Evolutionary conservation across 2,888 invertebrate species (phyloP).

Genomic region (Eupithecia insigniata): DNA sequence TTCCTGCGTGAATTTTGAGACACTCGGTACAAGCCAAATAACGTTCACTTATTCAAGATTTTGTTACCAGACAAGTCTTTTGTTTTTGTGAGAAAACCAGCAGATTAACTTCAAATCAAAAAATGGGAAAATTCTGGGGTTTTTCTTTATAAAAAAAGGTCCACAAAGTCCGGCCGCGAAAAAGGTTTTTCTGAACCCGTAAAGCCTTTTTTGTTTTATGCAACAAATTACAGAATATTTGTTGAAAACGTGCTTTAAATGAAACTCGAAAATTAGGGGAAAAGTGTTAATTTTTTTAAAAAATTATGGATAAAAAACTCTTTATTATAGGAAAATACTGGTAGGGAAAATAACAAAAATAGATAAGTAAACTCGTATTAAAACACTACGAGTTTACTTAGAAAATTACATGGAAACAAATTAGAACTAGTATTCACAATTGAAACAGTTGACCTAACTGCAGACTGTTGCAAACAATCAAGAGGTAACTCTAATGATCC

Average conservation of each 20-base stretch:
- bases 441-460: too few species aligned
- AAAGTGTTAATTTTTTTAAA: neutral
- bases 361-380: too few species aligned
- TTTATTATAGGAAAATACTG: too few species aligned
- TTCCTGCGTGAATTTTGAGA: neutral
- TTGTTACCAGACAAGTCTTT: neutral
- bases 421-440: too few species aligned
- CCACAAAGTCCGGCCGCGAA: constrained; percentile 5
- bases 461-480: too few species aligned
- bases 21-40: neutral
- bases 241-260: neutral
- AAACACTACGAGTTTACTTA: too few species aligned
- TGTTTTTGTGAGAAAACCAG: neutral
- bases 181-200: constrained; percentile 4
- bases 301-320: too few species aligned
- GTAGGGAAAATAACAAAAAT: too few species aligned
- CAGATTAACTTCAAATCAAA: neutral
- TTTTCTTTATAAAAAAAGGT: neutral
- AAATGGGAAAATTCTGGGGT: neutral
- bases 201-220: constrained; percentile 12
- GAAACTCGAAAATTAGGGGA: neutral
- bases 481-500: too few species aligned
- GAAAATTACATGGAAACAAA: too few species aligned
- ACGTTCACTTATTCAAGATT: neutral
- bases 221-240: constrained; percentile 9